Conservation (phyloP, 2,113 vertebrate species). For the Cottus gobio region DNA sequence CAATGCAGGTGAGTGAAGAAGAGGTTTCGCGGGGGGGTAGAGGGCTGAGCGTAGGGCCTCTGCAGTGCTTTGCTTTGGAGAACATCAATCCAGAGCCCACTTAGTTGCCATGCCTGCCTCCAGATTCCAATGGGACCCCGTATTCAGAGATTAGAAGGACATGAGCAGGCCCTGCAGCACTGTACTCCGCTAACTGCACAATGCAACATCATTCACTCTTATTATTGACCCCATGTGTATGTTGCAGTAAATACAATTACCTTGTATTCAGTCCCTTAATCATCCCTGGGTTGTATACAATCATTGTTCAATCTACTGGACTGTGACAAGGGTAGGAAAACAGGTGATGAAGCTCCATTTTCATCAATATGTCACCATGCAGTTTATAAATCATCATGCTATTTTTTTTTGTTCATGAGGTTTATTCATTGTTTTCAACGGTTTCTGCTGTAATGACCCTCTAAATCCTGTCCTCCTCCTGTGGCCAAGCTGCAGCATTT, state of each 20-base stretch:
- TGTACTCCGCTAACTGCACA: constrained; percentile 11
- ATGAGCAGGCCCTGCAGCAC: constrained; percentile 40
- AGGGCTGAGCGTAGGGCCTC: constrained; percentile 56
- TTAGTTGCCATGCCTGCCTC: constrained; percentile 66
- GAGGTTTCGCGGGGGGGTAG: constrained; percentile 35
- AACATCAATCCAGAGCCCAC: constrained; percentile 75
- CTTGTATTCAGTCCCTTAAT: constrained; percentile 35
- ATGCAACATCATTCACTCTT: constrained; percentile 38
- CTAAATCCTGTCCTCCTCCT: constrained; percentile 24
- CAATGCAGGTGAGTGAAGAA: constrained; percentile 79
- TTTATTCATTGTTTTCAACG: constrained; percentile 9
- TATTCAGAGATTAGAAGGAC: constrained; percentile 48
- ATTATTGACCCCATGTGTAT: constrained; percentile 49
- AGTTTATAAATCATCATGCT: constrained; percentile 15
- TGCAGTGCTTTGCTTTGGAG: constrained; percentile 72
- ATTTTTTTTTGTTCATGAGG: background rate
- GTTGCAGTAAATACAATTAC: constrained; percentile 46
- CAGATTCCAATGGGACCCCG: constrained; percentile 51
- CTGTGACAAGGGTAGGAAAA: constrained; percentile 19
- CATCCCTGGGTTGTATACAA: constrained; percentile 38
- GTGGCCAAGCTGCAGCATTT: constrained; percentile 37
- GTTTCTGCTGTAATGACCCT: constrained; percentile 25
- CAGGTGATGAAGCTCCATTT: background rate
- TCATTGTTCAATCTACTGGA: constrained; percentile 21
- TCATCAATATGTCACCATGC: constrained; percentile 18